phyloP scores from a whole-genome alignment of 2,113 vertebrate genomes.

The Pseudopodoces humilis region DNA sequence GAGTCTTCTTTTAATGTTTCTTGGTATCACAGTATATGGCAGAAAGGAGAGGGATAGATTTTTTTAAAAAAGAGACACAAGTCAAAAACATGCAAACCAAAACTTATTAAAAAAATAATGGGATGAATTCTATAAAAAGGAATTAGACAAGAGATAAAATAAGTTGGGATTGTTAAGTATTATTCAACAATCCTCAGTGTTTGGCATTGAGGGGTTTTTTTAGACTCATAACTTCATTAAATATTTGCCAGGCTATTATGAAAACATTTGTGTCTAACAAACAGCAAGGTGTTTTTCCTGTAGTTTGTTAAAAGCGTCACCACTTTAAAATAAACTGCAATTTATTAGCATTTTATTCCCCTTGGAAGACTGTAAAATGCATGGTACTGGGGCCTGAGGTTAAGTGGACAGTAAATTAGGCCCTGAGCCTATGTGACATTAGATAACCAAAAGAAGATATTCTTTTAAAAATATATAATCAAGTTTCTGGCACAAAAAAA shows the following conservation, averaged over 20 bases:
- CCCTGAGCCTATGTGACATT: neutral
- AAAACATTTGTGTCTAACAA: neutral
- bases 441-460: neutral
- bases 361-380: neutral
- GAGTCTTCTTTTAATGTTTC: neutral
- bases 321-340: neutral
- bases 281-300: neutral
- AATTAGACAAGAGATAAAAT: neutral
- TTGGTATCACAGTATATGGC: neutral
- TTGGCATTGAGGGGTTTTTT: fast-evolving
- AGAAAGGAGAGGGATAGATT: neutral
- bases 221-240: neutral
- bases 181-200: neutral
- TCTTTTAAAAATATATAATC: neutral
- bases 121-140: neutral
- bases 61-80: neutral
- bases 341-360: neutral
- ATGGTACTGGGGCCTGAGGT: neutral
- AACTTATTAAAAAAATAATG: neutral
- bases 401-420: neutral
- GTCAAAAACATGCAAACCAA: neutral
- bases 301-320: neutral
- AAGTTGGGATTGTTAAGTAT: neutral
- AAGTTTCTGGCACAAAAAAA: neutral
- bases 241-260: neutral